Conservation (phyloP, 2,888 invertebrate genomes). For the Dendrolimus pini region DNA sequence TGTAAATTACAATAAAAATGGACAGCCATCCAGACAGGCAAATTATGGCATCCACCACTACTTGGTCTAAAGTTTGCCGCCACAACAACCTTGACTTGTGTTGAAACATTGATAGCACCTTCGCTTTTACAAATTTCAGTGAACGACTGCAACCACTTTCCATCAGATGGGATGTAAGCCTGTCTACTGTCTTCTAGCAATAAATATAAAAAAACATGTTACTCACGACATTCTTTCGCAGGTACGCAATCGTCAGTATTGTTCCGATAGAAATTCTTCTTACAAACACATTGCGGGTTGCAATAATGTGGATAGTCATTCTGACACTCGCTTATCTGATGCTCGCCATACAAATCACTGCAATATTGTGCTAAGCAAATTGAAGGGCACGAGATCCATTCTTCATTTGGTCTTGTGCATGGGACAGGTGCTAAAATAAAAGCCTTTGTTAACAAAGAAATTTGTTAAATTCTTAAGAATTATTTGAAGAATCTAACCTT, state of each 20-base stretch:
- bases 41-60: no score
- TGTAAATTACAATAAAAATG: no score
- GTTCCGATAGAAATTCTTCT: conserved; percentile 22
- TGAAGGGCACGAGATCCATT: conserved; percentile 26
- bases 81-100: no score
- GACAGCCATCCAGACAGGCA: no score
- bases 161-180: no score
- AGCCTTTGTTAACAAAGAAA: conserved; percentile 1
- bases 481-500: conserved; percentile 5
- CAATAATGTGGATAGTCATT: conserved; percentile 4
- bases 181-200: no score
- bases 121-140: no score
- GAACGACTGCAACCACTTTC: no score
- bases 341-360: conserved; percentile 12
- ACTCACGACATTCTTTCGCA: conserved; percentile 25
- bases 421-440: conserved; percentile 27
- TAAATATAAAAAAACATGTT: neutral
- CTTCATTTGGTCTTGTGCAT: conserved; percentile 35
- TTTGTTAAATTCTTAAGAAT: conserved; percentile 13
- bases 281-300: conserved; percentile 27
- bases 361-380: conserved; percentile 28
- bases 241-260: conserved; percentile 21
- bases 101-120: no score
- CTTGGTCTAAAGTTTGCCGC: no score
- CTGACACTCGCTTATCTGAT: neutral